Evolutionary conservation across 2,113 vertebrate genomes (phyloP).

Genomic region (Mormoops blainvillei): DNA sequence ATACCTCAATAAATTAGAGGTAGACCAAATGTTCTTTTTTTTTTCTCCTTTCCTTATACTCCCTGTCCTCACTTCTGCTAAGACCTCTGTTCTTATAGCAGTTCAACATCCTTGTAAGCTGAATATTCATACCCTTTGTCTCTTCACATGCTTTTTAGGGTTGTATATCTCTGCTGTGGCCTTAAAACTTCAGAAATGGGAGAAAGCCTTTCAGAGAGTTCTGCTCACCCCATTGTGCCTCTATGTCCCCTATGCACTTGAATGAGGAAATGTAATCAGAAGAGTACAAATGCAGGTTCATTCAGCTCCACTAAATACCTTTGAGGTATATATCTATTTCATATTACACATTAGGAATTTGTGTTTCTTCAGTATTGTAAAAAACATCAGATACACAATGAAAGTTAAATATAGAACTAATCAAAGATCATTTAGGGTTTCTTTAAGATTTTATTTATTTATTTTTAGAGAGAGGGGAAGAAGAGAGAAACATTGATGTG

Average conservation of each 20-base stretch:
- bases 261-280: background rate
- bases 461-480: too few species aligned
- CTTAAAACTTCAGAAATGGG: background rate
- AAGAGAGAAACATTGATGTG: too few species aligned
- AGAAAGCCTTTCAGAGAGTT: background rate
- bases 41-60: background rate
- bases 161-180: background rate
- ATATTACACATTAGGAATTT: background rate
- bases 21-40: background rate
- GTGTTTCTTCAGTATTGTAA: background rate
- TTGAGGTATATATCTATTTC: background rate
- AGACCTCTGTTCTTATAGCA: background rate
- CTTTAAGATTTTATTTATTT: too few species aligned
- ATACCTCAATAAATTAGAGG: background rate
- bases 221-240: background rate
- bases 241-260: background rate
- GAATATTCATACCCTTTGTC: background rate
- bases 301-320: background rate
- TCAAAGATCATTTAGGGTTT: background rate
- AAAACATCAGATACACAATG: background rate
- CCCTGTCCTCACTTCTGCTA: background rate
- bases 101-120: background rate
- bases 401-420: background rate
- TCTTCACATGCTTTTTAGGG: background rate
- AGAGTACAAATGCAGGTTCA: conserved; percentile 8